These are phyloP conservation scores for Atractosteus spatula DNA, from an alignment of 2,113 vertebrate genomes.

Conservation along the genomic window DNA sequence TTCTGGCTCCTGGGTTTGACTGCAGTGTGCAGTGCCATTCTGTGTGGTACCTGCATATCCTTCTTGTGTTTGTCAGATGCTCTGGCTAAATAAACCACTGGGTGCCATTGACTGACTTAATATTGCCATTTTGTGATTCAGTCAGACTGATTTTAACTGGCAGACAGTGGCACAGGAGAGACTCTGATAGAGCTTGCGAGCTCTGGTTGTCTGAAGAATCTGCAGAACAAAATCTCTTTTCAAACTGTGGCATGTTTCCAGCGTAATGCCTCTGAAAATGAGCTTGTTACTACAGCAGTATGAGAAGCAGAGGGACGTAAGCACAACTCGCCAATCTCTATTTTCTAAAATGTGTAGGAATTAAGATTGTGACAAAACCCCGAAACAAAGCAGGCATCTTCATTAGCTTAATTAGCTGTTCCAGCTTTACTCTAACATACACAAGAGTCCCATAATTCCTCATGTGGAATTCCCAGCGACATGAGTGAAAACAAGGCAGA, in stretches of 20 bases:
- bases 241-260: neutral
- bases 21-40: conserved; percentile 17
- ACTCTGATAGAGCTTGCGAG: neutral
- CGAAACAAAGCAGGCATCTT: neutral
- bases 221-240: neutral
- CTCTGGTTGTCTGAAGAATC: neutral
- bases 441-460: neutral
- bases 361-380: neutral
- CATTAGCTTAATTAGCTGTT: conserved; percentile 8
- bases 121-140: neutral
- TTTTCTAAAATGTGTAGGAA: neutral
- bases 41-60: neutral
- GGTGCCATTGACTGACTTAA: neutral
- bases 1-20: too few relatives aligned
- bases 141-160: too few relatives aligned
- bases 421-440: neutral
- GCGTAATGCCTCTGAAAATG: neutral
- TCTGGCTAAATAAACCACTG: neutral
- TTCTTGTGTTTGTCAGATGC: neutral
- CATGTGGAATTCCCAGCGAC: conserved; percentile 3
- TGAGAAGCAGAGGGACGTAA: conserved; percentile 8
- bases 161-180: neutral
- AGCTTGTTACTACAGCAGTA: neutral
- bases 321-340: neutral
- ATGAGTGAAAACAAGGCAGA: conserved; percentile 5